Evolutionary conservation across 2,113 vertebrate species (phyloP).

Genomic region (Struthidea cinerea): DNA sequence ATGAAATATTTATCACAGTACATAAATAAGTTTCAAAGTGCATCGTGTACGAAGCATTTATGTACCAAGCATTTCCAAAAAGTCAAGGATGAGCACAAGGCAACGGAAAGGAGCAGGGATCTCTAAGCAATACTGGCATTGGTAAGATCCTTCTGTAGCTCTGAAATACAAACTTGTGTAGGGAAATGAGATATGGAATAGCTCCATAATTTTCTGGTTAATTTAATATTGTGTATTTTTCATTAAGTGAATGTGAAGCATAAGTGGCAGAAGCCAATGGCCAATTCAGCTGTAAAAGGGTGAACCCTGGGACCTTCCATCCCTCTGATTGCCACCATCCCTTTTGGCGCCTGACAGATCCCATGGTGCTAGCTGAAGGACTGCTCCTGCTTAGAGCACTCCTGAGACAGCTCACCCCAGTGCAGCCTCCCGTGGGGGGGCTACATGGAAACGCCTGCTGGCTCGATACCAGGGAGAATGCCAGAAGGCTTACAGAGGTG

Average conservation of each 20-base stretch:
- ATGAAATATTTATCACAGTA: not conserved
- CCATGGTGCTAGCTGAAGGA: not conserved
- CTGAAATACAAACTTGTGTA: not conserved
- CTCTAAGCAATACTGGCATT: not conserved
- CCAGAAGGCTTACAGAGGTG: not conserved
- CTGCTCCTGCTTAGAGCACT: not conserved
- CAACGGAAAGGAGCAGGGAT: not conserved
- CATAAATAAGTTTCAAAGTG: not conserved
- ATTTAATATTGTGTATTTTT: not conserved
- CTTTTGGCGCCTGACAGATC: not conserved
- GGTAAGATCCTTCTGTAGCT: not conserved
- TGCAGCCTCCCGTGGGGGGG: fast-evolving
- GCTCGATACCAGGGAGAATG: not conserved
- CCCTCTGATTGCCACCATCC: not conserved
- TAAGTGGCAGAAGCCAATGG: not conserved
- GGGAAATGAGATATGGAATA: not conserved
- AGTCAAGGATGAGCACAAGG: not conserved
- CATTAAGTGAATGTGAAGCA: not conserved
- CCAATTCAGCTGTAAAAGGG: not conserved
- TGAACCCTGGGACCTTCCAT: not conserved
- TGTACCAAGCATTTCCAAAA: not conserved
- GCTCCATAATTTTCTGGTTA: not conserved
- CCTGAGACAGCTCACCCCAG: not conserved
- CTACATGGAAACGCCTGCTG: not conserved
- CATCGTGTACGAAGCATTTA: not conserved